Base-by-base conservation (phyloP, 37 sponge, comb jelly and placozoan genomes). In the Mnemiopsis leidyi region DNA sequence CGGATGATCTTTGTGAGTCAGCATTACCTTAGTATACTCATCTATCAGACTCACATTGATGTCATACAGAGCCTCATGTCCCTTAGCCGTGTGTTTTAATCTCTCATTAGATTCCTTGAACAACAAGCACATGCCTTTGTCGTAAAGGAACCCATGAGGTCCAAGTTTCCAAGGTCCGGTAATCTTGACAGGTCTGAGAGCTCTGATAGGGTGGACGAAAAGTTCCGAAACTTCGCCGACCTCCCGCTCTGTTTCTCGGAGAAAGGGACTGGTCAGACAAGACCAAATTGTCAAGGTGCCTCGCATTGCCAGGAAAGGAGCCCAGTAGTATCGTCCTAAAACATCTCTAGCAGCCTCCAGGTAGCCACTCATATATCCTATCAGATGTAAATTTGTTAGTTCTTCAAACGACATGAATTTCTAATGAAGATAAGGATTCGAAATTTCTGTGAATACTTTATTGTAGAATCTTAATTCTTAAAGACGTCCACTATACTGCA, bases 41-140 rank as follows among this genome's bases (percentile, higher is more conserved):
- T 26, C 26, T 23, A 28, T 71, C 36, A 85, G 35, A n/a, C 29
- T 25, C 30, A 85, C 39, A 23, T 40, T 37, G 36, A 85, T 26
- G 3, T 1, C 28, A 39, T 18, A 85, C 90, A 85, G n/a, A n/a
- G 90, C 90, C 35, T 85, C 90, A 3, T 40, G 36, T 16, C 90
- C 90, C 39, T 28, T 23, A 9, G 48, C 36, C 0, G 90, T 85
- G 48, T 85, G 90, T 33, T 85, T 85, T 61, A 85, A 39, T 40
- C 90, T 38, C 90, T 85, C 90, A 39, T 85, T 85, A 77, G 79
- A 32, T 5, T 36, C 79, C n/a, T 85, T 85, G 90, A 40, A 40
- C 39, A 85, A 39, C 90, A 85, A 28, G 23, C 90, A 85, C 90
- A 85, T 85, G 0, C 90, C 61, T 39, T 85, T 85, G 29, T 85